Conservation (phyloP, 2,113 vertebrate genomes). For the Bolborhynchus lineola region DNA sequence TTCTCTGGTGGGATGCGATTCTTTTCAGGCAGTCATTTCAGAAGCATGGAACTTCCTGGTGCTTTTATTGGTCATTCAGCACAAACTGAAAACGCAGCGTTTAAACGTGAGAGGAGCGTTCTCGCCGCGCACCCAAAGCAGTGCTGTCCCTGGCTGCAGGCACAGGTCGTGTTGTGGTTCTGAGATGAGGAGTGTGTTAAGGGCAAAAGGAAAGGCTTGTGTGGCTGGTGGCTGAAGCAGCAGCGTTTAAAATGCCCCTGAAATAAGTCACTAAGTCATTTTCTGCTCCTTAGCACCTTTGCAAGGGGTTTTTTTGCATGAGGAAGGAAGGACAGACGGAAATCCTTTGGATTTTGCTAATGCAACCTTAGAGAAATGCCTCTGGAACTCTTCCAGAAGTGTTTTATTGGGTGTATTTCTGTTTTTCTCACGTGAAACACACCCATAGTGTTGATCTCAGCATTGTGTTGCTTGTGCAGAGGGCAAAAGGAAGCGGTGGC, state of each 20-base stretch:
- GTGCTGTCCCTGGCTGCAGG: background rate
- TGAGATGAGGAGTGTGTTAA: background rate
- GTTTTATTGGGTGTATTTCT: background rate
- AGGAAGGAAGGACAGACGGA: conserved; percentile 22
- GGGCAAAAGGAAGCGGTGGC: background rate
- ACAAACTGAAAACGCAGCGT: background rate
- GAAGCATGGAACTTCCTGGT: background rate
- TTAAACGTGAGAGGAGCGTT: background rate
- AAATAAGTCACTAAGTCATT: background rate
- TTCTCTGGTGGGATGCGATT: background rate
- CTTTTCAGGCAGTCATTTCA: conserved; percentile 19
- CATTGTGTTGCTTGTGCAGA: background rate
- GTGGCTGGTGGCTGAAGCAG: background rate
- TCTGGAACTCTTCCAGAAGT: background rate
- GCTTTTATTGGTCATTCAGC: background rate
- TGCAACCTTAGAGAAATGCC: background rate
- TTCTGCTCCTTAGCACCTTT: background rate
- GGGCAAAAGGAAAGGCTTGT: background rate
- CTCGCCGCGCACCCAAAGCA: accelerated
- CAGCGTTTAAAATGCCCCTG: background rate
- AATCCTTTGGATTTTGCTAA: conserved; percentile 2
- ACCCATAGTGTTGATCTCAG: background rate
- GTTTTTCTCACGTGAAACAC: background rate
- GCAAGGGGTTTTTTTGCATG: background rate
- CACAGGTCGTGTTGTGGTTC: background rate